Evolutionary conservation across 92 coral and sea anemone genomes (phyloP).

Genomic region (Actinernus sp.): DNA sequence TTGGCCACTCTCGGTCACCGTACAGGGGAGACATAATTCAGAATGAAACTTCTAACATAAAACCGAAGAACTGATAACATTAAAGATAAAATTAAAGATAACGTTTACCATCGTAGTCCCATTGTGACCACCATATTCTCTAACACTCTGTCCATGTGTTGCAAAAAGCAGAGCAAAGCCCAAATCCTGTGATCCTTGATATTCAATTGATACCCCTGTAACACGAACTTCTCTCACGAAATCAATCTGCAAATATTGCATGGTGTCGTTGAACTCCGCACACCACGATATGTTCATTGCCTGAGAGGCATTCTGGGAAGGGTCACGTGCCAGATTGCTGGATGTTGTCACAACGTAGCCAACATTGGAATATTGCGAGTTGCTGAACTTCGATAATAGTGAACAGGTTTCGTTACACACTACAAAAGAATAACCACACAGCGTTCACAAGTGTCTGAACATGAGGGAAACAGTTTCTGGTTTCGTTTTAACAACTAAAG

Average conservation of each 20-base stretch:
- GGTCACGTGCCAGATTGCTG: neutral
- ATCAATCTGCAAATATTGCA: conserved; percentile 57
- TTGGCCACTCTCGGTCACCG: too few relatives aligned
- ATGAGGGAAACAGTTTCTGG: too few relatives aligned
- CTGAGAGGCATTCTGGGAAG: neutral
- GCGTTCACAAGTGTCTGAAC: too few relatives aligned
- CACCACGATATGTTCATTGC: conserved; percentile 66
- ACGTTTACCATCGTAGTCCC: too few relatives aligned
- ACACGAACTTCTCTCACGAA: conserved; percentile 25
- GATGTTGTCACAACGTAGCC: neutral
- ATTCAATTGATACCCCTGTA: conserved; percentile 6
- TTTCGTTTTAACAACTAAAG: too few relatives aligned
- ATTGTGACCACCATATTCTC: too few relatives aligned
- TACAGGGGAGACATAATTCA: too few relatives aligned
- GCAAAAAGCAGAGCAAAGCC: neutral
- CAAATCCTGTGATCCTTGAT: neutral
- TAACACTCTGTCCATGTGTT: neutral
- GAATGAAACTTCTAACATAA: too few relatives aligned
- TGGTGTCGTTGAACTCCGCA: conserved; percentile 51
- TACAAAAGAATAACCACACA: too few relatives aligned
- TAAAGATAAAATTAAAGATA: too few relatives aligned
- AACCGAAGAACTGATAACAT: too few relatives aligned
- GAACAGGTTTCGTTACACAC: neutral
- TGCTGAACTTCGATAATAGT: neutral
- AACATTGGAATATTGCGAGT: neutral